Evolutionary conservation across 1,140 invertebrate genomes (phyloP).

Genomic region (Eupeodes corollae): DNA sequence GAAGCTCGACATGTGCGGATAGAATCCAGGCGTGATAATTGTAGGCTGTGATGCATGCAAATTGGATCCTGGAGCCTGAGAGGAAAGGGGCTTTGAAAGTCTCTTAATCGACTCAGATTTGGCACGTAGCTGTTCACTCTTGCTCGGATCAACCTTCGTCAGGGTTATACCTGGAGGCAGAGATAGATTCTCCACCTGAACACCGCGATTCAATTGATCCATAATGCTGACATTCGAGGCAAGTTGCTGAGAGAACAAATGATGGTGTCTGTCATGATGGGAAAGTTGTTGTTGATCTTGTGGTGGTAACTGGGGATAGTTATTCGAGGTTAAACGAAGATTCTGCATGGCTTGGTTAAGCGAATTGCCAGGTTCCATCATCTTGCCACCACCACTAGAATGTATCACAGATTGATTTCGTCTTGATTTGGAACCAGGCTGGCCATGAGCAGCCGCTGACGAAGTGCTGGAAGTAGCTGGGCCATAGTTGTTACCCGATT

Average conservation of each 20-base stretch:
- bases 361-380: no score
- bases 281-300: neutral
- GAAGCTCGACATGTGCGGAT: neutral
- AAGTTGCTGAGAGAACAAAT: conserved; percentile 5
- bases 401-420: no score
- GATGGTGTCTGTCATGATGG: neutral
- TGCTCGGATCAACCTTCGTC: conserved; percentile 60
- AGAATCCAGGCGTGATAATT: conserved; percentile 9
- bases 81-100: conserved; percentile 24
- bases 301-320: neutral
- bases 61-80: conserved; percentile 4
- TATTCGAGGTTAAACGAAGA: neutral
- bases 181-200: conserved; percentile 56
- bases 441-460: no score
- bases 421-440: no score
- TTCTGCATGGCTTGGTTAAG: neutral
- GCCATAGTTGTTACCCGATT: no score
- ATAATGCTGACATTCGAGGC: conserved; percentile 41
- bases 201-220: conserved; percentile 46
- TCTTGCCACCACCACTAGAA: no score
- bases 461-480: no score
- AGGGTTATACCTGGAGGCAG: conserved; percentile 73
- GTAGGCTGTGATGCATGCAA: conserved; percentile 7
- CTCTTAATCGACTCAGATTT: conserved; percentile 32
- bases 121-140: conserved; percentile 28